A percentile compares a stretch with the other conserved stretches of the same genome.
Conservation (phyloP, 92 coral and sea anemone genomes). For the Montipora capitata region DNA sequence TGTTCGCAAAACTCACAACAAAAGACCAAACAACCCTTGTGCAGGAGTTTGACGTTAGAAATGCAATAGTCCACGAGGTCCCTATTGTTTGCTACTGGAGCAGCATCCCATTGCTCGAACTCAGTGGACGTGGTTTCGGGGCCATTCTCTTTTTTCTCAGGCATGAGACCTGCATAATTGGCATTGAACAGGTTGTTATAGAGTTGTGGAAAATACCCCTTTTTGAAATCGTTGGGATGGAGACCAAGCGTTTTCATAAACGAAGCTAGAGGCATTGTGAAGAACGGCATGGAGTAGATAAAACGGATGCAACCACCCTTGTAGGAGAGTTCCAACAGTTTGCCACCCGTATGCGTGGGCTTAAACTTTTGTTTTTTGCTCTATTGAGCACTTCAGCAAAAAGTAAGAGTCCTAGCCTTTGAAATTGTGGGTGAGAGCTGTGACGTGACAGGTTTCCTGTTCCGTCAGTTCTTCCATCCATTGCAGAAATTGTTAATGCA, state of each 20-base stretch:
- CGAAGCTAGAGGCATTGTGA: not conserved
- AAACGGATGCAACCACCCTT: not conserved
- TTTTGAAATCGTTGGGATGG: not conserved
- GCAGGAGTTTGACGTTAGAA: slow-evolving; percentile 11
- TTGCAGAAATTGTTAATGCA: no score
- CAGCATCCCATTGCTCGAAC: not conserved
- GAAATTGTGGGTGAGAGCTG: not conserved
- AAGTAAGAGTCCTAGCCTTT: not conserved
- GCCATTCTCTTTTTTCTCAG: no score
- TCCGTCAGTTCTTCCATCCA: no score
- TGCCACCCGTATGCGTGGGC: no score
- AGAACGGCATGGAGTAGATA: not conserved
- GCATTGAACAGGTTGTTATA: no score
- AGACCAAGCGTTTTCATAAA: not conserved
- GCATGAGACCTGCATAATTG: no score
- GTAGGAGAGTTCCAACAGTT: no score
- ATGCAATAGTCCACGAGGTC: slow-evolving; percentile 43
- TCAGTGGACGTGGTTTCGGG: no score
- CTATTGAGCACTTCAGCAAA: no score
- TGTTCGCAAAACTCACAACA: not conserved
- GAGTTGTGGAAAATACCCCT: slow-evolving; percentile 9
- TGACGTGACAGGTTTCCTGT: not conserved
- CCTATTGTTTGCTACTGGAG: not conserved
- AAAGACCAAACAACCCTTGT: slow-evolving; percentile 19
- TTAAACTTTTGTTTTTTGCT: no score